Evolutionary conservation across 1,140 invertebrate species (phyloP).

Genomic region (Cherax destructor): DNA sequence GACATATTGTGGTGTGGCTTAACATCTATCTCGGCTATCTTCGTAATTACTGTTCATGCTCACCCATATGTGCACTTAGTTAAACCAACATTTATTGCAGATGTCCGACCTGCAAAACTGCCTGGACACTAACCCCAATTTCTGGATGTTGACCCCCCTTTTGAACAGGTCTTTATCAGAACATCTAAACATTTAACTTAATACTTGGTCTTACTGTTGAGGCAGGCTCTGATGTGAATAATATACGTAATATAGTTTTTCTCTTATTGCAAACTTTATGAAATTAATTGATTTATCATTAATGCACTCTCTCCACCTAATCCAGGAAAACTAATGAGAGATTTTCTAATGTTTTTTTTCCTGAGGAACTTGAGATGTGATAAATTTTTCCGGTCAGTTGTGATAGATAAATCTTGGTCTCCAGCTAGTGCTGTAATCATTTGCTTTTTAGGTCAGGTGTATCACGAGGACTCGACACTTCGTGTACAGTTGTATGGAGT

Average conservation of each 20-base stretch:
- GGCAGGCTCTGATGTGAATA: conserved; percentile 34
- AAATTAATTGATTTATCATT: conserved; percentile 35
- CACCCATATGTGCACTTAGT: conserved; percentile 31
- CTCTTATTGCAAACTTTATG: conserved; percentile 24
- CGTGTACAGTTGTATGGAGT: conserved; percentile 24
- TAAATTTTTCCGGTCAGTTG: conserved; percentile 16
- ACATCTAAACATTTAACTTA: conserved; percentile 24
- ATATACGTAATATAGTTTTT: conserved; percentile 1
- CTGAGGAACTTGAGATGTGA: not conserved
- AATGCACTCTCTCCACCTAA: conserved; percentile 65
- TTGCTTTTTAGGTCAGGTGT: conserved; percentile 56
- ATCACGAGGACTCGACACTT: conserved; percentile 12
- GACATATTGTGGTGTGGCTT: conserved; percentile 33
- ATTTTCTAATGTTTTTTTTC: conserved; percentile 27
- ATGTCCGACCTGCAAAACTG: conserved; percentile 56
- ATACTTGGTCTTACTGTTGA: conserved; percentile 35
- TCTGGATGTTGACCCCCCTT: conserved; percentile 61
- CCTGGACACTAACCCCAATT: conserved; percentile 60
- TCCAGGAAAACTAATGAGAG: conserved; percentile 63
- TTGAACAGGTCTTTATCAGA: conserved; percentile 47
- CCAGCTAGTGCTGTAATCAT: conserved; percentile 46
- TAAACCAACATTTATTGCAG: conserved; percentile 53
- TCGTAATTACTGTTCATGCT: conserved; percentile 32
- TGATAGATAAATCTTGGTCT: conserved; percentile 13
- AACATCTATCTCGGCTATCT: conserved; percentile 39